Evolutionary conservation across 1,140 invertebrate genomes (phyloP), one percentile per base, ranked within the genome.

Genomic region (Temnothorax curvispinosus): DNA sequence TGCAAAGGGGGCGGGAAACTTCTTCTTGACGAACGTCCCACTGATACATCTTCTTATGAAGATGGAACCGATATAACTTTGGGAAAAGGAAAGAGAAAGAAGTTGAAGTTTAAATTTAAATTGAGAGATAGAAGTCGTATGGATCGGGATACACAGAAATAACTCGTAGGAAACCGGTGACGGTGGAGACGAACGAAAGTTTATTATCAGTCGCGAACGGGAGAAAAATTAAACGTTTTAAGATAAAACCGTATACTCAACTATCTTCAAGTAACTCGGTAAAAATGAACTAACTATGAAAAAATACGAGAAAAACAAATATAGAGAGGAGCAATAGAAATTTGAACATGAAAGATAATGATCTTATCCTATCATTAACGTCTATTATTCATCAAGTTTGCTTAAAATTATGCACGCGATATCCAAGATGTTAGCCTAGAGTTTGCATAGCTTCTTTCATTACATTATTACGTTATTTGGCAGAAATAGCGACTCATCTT

Each of bases 111-210:
- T 58, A 52, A 90, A 89, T 88, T 80, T 87, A 88, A 87, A 90
- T 88, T 88, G 56, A 52, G 38, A 47, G 38, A 47, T 9, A 58
- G 86, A 82, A 90, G 69, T 74, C 62, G 80, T 52, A 56, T 86
- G 75, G 21, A 87, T 90, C 81, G 85, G 69, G 35, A 85, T 60
- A 85, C 35, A 54, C 44, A 76, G 69, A 69, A 88, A 86, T 90
- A 88, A 87, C 78, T 90, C 52, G 77, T 58, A 65, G 35, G 35
- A 88, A 91, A 86, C 77, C 65, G 81, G 52, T 13, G 44, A 64
- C 32, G 52, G 38, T 32, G 62, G 18, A 32, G 18, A 6, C 1
- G 44, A 71, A 75, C 47, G 50, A 88, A 90, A 90, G 54, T 87
- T 80, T 80, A 86, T 88, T 88, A 88, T 50, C 27, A 81, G 56